Evolutionary conservation across 2,888 invertebrate species (phyloP).

Genomic region (Macropis europaea): DNA sequence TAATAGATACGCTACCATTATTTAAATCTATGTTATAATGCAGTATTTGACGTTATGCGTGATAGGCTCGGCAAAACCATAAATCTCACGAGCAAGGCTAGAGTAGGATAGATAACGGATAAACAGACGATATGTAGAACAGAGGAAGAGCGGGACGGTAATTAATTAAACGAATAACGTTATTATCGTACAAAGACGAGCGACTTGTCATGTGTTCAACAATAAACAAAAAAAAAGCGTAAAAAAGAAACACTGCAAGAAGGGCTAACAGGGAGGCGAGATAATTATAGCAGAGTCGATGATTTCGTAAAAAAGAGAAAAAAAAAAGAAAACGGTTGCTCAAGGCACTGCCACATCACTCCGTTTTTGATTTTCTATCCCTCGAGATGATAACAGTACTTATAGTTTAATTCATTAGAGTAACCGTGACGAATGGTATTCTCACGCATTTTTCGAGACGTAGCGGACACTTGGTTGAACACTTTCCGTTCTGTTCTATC

Average conservation of each 20-base stretch:
- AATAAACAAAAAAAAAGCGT: constrained; percentile 32
- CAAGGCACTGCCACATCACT: constrained; percentile 78
- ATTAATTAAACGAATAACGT: constrained; percentile 59
- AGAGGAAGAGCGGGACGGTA: constrained; percentile 50
- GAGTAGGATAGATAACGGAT: constrained; percentile 73
- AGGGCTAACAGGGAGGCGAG: constrained; percentile 64
- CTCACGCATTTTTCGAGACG: constrained; percentile 48
- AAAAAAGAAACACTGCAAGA: constrained; percentile 26
- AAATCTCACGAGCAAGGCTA: constrained; percentile 78
- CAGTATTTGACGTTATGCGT: constrained; percentile 69
- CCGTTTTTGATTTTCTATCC: constrained; percentile 66
- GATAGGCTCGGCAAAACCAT: constrained; percentile 75
- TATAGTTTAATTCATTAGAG: constrained; percentile 66
- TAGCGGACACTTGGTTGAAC: constrained; percentile 41
- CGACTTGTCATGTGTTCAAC: constrained; percentile 79
- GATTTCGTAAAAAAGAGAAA: constrained; percentile 62
- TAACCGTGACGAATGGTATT: constrained; percentile 53
- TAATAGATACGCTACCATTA: constrained; percentile 60
- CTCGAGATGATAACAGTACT: constrained; percentile 60
- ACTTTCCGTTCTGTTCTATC: constrained; percentile 26
- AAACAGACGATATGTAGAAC: constrained; percentile 58
- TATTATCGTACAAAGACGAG: constrained; percentile 78
- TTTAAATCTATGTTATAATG: constrained; percentile 69
- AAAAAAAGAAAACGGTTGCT: constrained; percentile 71
- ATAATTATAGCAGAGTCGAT: too few species aligned